Evolutionary conservation across 2,888 invertebrate genomes (phyloP).

Genomic region (Caenorhabditis macrosperma): DNA sequence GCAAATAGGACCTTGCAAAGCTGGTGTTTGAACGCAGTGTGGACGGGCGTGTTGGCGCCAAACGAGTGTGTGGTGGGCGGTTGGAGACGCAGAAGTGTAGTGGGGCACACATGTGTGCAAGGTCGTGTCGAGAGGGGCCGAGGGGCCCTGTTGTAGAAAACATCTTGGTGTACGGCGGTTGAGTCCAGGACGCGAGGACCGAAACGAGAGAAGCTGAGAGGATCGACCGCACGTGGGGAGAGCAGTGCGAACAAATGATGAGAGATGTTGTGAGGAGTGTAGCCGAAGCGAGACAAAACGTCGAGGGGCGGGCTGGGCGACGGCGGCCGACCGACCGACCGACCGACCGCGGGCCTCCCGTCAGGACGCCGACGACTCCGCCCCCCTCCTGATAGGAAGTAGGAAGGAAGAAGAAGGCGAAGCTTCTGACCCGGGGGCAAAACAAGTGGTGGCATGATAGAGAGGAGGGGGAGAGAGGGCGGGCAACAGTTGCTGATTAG

Average conservation of each 20-base stretch:
- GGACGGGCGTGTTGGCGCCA: constrained; percentile 36
- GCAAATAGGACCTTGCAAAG: constrained; percentile 21
- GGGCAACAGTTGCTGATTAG: constrained; percentile 12
- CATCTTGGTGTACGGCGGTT: constrained; percentile 27
- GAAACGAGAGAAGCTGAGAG: constrained; percentile 17
- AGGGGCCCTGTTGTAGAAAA: constrained; percentile 26
- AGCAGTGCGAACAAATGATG: constrained; percentile 60
- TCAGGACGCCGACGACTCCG: constrained; percentile 52
- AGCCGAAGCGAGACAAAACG: constrained; percentile 39
- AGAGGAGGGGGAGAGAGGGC: too few relatives aligned
- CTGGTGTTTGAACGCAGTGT: constrained; percentile 31
- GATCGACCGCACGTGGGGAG: constrained; percentile 54
- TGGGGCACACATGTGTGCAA: constrained; percentile 5
- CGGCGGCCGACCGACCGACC: constrained; percentile 41
- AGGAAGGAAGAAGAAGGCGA: constrained; percentile 1
- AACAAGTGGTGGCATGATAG: constrained; percentile 37
- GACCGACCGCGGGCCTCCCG: constrained; percentile 56
- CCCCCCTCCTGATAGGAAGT: constrained; percentile 44
- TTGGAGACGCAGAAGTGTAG: constrained; percentile 14
- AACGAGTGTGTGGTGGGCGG: neutral
- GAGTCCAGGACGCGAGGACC: constrained; percentile 30
- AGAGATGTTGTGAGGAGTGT: constrained; percentile 50
- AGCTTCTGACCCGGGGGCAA: constrained; percentile 46
- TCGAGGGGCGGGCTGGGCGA: constrained; percentile 51
- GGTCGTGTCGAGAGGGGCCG: constrained; percentile 13